Evolutionary conservation across 2,888 invertebrate species (phyloP), one percentile per base, ranked within the genome.

Genomic region (Bombylius discolor): DNA sequence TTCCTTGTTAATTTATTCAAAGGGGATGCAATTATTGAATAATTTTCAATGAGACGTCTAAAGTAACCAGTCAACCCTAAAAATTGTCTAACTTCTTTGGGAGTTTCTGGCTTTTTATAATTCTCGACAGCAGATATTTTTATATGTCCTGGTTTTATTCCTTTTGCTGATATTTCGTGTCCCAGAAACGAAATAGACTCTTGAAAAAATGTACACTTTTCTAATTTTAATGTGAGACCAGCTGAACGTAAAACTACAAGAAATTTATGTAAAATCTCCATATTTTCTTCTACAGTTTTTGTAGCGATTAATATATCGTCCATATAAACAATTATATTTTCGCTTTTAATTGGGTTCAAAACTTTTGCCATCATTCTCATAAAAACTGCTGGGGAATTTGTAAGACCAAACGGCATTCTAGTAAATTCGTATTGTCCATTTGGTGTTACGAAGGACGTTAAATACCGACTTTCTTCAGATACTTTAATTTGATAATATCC

Each of bases 291-390:
- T 8, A 39, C 4, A 39, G 58, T 51, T 36, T 54, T 52, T n/a
- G 56, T 57, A 13, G 57, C 57, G 12, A 62, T 56, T 44, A 64
- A 33, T 11, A 64, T 58, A 53, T 64, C 64, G 49, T 64, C 64
- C 51, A 64, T 58, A 58, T 65, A 64, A 14, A 63, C 55, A 5
- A 54, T 12, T 13, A 60, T 54, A 45, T 51, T 51, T 12, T 58
- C 58, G 4, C 52, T 53, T 31, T 34, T 11, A 42, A 62, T 46
- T 8, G 53, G 51, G 14, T 56, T 45, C 48, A 63, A 61, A 44
- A 62, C 56, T 12, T 54, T 36, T 36, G 49, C 50, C 45, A 62
- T 61, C 32, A 56, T 13, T 54, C 57, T 58, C 39, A 61, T 59
- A 51, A 62, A 62, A 5, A 60, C 52, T 52, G 60, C 58, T 8